Evolutionary conservation across 2,888 invertebrate species (phyloP).

Genomic region (Patella pellucida): DNA sequence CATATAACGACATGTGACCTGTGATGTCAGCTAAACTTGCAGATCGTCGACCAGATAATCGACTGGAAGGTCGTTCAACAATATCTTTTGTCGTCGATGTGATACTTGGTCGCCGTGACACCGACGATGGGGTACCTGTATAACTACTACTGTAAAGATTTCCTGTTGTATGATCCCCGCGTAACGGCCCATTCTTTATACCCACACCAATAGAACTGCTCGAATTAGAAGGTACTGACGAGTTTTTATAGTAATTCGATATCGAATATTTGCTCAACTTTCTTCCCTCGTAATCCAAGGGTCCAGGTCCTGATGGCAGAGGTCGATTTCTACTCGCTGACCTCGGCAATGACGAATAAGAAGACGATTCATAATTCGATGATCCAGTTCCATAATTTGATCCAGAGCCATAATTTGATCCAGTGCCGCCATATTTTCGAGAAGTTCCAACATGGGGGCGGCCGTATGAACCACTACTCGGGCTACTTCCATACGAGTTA

Average conservation of each 20-base stretch:
- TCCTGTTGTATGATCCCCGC: not conserved
- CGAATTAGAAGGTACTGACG: slow-evolving; percentile 27
- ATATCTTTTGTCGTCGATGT: slow-evolving; percentile 25
- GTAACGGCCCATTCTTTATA: not conserved
- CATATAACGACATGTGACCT: slow-evolving; percentile 34
- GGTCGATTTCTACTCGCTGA: slow-evolving; percentile 30
- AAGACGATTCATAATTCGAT: not conserved
- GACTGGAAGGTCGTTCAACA: slow-evolving; percentile 12
- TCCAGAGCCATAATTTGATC: too few species aligned
- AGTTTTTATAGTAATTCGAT: slow-evolving; percentile 28
- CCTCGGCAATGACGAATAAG: not conserved
- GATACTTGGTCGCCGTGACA: slow-evolving; percentile 25
- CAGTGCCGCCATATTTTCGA: not conserved
- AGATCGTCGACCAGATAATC: slow-evolving; percentile 36
- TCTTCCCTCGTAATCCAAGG: slow-evolving; percentile 48
- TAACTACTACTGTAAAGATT: slow-evolving; percentile 15
- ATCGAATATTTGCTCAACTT: slow-evolving; percentile 36
- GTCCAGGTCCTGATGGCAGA: slow-evolving; percentile 55
- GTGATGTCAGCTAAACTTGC: slow-evolving; percentile 42
- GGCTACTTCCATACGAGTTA: slow-evolving; percentile 29
- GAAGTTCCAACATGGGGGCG: slow-evolving; percentile 3
- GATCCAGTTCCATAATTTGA: too few species aligned
- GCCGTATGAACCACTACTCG: slow-evolving; percentile 22
- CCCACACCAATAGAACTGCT: not conserved
- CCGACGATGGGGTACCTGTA: slow-evolving; percentile 28